Percentiles rank a stretch among this genome's conserved stretches.
phyloP scores from a whole-genome alignment of 2,113 vertebrate species.

The Silurus meridionalis region DNA sequence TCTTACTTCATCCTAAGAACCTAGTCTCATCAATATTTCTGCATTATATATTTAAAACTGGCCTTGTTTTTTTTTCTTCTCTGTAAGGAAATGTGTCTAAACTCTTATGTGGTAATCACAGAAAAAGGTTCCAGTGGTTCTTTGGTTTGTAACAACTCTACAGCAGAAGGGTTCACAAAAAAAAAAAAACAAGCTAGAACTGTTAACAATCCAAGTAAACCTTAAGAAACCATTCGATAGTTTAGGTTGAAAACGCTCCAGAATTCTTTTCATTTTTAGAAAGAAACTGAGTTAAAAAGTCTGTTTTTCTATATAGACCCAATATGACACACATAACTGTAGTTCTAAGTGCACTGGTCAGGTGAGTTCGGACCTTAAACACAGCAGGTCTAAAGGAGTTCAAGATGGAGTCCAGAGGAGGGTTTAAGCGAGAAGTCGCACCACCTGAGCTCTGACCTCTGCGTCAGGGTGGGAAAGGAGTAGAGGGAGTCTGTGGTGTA shows the following conservation, averaged over 20 bases:
- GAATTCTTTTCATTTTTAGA: background rate
- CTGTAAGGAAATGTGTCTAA: background rate
- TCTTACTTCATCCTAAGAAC: background rate
- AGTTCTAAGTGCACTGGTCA: slow-evolving; percentile 11
- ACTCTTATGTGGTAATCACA: background rate
- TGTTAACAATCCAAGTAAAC: background rate
- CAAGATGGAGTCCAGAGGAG: slow-evolving; percentile 24
- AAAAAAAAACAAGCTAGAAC: background rate
- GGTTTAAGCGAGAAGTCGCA: slow-evolving; percentile 73
- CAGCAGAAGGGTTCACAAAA: background rate
- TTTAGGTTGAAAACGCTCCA: background rate
- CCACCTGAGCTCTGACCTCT: slow-evolving; percentile 84
- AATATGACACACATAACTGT: background rate
- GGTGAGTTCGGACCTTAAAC: no score
- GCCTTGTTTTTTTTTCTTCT: background rate
- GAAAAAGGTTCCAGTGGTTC: background rate
- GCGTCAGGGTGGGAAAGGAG: slow-evolving; percentile 79
- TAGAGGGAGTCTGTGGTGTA: slow-evolving; percentile 76
- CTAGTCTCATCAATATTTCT: background rate
- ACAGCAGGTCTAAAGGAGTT: slow-evolving; percentile 2
- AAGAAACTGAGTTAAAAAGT: no score
- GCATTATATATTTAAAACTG: background rate
- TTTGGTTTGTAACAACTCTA: slow-evolving; percentile 4
- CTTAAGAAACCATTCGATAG: background rate
- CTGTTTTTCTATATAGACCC: no score